A percentile compares a stretch with the other conserved stretches of the same genome.
phyloP scores from a whole-genome alignment of 2,888 invertebrate genomes.

The Catocala sponsa region DNA sequence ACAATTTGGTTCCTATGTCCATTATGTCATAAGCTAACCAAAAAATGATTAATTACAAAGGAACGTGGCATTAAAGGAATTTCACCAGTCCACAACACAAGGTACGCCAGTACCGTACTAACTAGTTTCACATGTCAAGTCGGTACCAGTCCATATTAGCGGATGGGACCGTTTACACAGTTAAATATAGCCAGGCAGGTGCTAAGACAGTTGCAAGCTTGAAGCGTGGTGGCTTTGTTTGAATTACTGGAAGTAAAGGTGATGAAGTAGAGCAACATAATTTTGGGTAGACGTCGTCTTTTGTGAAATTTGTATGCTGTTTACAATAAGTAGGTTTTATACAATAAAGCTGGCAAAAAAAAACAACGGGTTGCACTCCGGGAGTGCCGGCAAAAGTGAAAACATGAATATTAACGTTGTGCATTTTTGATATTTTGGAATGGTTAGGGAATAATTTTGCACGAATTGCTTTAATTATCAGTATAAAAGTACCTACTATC shows the following conservation, averaged over 20 bases:
- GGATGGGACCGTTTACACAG: constrained; percentile 53
- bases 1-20: background rate
- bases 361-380: too few species aligned
- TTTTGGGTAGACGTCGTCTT: too few species aligned
- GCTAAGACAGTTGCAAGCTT: constrained; percentile 53
- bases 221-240: constrained; percentile 2
- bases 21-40: background rate
- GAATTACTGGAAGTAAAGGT: background rate
- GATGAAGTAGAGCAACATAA: constrained; percentile 12
- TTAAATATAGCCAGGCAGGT: constrained; percentile 58
- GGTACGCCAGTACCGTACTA: constrained; percentile 29
- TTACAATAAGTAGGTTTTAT: too few species aligned
- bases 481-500: too few species aligned
- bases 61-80: constrained; percentile 8
- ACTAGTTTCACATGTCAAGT: constrained; percentile 41
- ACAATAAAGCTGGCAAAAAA: too few species aligned
- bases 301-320: too few species aligned
- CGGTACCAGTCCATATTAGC: constrained; percentile 51
- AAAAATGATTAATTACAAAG: constrained; percentile 3
- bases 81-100: constrained; percentile 9
- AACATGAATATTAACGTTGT: too few species aligned
- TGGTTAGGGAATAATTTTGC: too few species aligned
- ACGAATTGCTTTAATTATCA: too few species aligned
- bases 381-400: too few species aligned
- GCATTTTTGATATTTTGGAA: too few species aligned